A percentile compares a stretch with the other conserved stretches of the same genome.
phyloP scores from a whole-genome alignment of 1,140 invertebrate species.

The Rhynchophorus ferrugineus region DNA sequence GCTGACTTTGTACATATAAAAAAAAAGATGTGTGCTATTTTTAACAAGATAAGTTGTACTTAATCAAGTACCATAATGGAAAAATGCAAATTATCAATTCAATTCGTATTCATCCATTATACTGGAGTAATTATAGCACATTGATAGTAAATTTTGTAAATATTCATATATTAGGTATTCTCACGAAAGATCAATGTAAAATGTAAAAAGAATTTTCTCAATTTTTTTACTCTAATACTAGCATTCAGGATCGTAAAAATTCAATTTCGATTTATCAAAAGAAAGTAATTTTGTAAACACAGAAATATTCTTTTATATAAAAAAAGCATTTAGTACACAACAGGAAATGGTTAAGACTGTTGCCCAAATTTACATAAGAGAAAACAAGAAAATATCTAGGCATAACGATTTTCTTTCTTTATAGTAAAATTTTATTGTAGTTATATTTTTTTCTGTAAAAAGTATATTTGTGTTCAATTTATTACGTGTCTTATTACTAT shows the following conservation, averaged over 20 bases:
- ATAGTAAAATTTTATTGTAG: background rate
- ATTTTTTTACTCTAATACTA: background rate
- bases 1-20: too few species aligned
- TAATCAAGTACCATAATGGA: too few species aligned
- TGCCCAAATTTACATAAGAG: too few species aligned
- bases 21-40: too few species aligned
- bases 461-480: background rate
- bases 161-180: background rate
- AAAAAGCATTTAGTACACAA: background rate
- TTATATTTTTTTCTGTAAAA: slow-evolving; percentile 10
- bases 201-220: background rate
- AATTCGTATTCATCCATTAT: too few species aligned
- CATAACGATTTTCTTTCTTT: too few species aligned
- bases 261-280: background rate
- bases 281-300: background rate
- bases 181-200: background rate
- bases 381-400: too few species aligned
- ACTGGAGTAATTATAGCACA: too few species aligned
- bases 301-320: background rate
- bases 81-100: too few species aligned
- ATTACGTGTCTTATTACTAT: background rate
- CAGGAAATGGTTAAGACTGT: too few species aligned
- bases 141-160: background rate
- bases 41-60: too few species aligned
- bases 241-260: background rate